Conservation (phyloP, 2,888 invertebrate species). For the Bembecia ichneumoniformis region DNA sequence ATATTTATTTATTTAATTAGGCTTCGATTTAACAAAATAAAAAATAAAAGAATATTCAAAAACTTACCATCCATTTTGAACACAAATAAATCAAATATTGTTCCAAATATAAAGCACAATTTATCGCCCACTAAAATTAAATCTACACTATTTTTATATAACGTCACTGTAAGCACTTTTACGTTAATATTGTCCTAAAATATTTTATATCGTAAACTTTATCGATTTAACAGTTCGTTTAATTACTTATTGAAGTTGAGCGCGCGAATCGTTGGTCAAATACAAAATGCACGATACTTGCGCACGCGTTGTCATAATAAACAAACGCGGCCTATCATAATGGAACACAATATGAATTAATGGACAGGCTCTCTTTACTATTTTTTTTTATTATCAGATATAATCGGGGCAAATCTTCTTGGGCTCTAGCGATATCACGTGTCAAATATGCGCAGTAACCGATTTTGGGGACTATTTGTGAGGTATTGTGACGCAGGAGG, state of each 20-base stretch:
- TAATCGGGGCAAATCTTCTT: too few relatives aligned
- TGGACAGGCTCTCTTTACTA: neutral
- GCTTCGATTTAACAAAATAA: too few relatives aligned
- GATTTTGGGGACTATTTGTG: too few relatives aligned
- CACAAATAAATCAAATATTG: neutral
- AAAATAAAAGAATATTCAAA: too few relatives aligned
- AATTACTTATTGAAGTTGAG: slow-evolving; percentile 12
- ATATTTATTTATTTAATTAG: too few relatives aligned
- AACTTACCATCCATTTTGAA: neutral
- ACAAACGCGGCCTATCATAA: slow-evolving; percentile 10
- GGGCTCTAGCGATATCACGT: too few relatives aligned
- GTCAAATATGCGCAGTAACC: too few relatives aligned
- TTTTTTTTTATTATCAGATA: too few relatives aligned
- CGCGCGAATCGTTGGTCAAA: slow-evolving; percentile 20
- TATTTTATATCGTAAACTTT: too few relatives aligned
- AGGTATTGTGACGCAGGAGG: too few relatives aligned
- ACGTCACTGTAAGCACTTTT: neutral
- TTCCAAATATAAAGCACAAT: neutral
- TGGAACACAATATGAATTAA: neutral
- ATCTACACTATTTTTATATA: neutral
- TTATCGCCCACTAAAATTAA: neutral
- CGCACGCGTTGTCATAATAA: slow-evolving; percentile 22
- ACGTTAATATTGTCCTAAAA: neutral
- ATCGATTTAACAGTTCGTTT: neutral
- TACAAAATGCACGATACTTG: slow-evolving; percentile 22